Evolutionary conservation across 1,140 invertebrate genomes (phyloP).

Genomic region (Coboldia fuscipes): DNA sequence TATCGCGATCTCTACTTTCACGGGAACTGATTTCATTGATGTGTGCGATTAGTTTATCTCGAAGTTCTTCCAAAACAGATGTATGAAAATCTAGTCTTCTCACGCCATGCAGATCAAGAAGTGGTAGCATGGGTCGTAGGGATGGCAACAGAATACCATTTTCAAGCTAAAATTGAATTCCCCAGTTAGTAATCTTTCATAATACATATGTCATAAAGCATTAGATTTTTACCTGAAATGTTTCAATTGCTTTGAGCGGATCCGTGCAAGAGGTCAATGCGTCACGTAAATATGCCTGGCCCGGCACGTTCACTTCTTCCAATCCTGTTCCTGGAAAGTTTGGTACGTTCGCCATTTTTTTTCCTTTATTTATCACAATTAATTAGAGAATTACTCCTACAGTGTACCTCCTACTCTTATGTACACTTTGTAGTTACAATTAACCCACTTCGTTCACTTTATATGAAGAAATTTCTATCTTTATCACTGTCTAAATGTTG

Average conservation of each 20-base stretch:
- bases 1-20: constrained; percentile 55
- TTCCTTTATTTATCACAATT: no score
- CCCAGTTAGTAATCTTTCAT: background rate
- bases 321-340: constrained; percentile 28
- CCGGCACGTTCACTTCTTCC: constrained; percentile 82
- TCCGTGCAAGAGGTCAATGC: constrained; percentile 89
- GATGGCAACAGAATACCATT: constrained; percentile 90
- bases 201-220: background rate
- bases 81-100: constrained; percentile 83
- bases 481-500: no score
- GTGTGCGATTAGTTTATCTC: constrained; percentile 70
- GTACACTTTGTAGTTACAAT: no score
- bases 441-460: no score
- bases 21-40: constrained; percentile 72
- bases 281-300: constrained; percentile 70
- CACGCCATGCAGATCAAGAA: constrained; percentile 85
- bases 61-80: constrained; percentile 80
- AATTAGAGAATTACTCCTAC: no score
- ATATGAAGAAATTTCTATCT: no score
- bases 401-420: no score
- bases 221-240: constrained; percentile 58
- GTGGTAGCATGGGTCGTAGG: constrained; percentile 75
- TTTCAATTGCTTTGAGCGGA: constrained; percentile 88
- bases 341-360: constrained; percentile 11
- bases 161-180: constrained; percentile 35